These are phyloP conservation scores for Atta cephalotes DNA, from an alignment of 1,140 invertebrate species.

Conservation along the genomic window DNA sequence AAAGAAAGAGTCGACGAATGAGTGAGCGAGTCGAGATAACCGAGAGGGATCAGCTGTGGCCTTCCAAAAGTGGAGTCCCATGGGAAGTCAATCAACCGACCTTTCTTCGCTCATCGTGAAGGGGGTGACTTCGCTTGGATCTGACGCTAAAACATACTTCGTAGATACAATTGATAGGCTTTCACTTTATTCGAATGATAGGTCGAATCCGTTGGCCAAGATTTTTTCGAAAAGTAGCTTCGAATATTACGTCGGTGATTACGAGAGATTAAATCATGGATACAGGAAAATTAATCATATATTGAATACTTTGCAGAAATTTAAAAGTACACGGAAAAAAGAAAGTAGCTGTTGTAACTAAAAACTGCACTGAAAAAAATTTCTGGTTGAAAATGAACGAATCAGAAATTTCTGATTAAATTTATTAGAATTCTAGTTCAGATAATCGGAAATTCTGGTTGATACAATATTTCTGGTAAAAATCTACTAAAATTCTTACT, in stretches of 20 bases:
- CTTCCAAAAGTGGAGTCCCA: slow-evolving; percentile 83
- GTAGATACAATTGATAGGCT: slow-evolving; percentile 42
- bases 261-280: background rate
- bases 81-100: slow-evolving; percentile 86
- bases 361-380: too few relatives aligned
- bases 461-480: too few relatives aligned
- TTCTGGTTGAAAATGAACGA: too few relatives aligned
- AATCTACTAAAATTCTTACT: too few relatives aligned
- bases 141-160: slow-evolving; percentile 49
- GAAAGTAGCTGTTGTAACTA: too few relatives aligned
- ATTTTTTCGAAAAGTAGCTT: background rate
- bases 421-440: too few relatives aligned
- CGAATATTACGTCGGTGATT: background rate
- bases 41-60: slow-evolving; percentile 84
- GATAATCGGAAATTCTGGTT: too few relatives aligned
- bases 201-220: background rate
- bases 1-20: slow-evolving; percentile 40
- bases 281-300: background rate
- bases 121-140: slow-evolving; percentile 64
- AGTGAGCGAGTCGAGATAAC: slow-evolving; percentile 65
- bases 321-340: background rate
- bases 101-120: slow-evolving; percentile 78
- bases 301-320: background rate
- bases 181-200: slow-evolving; percentile 23
- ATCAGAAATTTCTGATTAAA: too few relatives aligned